phyloP scores from a whole-genome alignment of 2,797 vertebrate species.

The Cuniculus paca region DNA sequence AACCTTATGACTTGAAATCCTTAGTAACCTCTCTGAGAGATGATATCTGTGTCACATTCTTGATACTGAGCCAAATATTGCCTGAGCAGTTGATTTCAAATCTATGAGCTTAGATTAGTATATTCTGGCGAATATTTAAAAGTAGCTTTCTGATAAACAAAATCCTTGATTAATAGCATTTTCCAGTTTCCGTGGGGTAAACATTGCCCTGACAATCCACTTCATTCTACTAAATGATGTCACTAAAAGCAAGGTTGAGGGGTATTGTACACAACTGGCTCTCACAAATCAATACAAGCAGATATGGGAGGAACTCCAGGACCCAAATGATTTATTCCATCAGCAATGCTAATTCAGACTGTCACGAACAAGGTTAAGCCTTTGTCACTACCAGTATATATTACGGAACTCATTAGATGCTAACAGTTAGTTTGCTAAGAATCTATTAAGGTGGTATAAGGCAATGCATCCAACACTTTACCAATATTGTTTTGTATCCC shows the following conservation, averaged over 20 bases:
- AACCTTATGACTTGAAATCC: slow-evolving; percentile 28
- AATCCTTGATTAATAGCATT: background rate
- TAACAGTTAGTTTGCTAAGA: background rate
- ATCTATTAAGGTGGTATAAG: background rate
- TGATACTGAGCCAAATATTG: background rate
- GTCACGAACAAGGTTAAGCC: background rate
- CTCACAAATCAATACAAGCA: background rate
- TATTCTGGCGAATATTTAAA: background rate
- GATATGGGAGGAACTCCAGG: background rate
- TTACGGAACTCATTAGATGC: background rate
- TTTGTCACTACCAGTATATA: background rate
- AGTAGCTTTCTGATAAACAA: background rate
- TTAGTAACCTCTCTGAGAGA: background rate
- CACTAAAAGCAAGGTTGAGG: background rate
- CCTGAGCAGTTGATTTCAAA: background rate
- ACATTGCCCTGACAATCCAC: background rate
- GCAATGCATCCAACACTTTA: background rate
- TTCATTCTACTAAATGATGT: background rate
- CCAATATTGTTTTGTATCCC: background rate
- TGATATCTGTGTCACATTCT: background rate
- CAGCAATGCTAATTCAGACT: background rate
- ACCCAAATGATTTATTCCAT: background rate
- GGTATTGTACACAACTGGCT: background rate
- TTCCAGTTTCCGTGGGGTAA: background rate
- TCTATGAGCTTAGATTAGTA: background rate